phyloP scores from a whole-genome alignment of 2,113 vertebrate genomes.

The Trematocara variabile region DNA sequence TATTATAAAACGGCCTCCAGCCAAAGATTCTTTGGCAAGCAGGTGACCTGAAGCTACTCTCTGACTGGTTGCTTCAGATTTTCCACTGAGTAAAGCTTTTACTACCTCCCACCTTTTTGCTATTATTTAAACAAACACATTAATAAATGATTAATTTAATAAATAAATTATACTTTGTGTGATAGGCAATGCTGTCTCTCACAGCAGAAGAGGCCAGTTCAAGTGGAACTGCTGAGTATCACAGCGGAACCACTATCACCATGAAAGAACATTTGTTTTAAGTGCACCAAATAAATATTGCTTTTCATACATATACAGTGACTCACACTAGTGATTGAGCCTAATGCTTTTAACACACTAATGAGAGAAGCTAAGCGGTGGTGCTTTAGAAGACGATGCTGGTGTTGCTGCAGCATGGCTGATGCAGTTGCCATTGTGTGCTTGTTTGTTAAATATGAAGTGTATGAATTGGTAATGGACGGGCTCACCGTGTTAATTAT shows the following conservation, averaged over 20 bases:
- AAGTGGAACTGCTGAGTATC: not conserved
- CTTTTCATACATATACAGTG: not conserved
- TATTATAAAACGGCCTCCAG: not conserved
- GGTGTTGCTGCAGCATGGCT: not conserved
- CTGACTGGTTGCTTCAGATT: not conserved
- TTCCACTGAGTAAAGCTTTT: not conserved
- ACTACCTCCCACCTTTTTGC: not conserved
- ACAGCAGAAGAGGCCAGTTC: not conserved
- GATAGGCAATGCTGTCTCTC: not conserved
- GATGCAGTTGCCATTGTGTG: not conserved
- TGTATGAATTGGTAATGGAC: not conserved
- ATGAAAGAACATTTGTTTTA: not conserved
- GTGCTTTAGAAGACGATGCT: not conserved
- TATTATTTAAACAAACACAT: not conserved
- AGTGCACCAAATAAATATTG: not conserved
- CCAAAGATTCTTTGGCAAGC: not conserved
- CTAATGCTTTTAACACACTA: not conserved
- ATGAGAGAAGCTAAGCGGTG: not conserved
- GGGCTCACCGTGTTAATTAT: not conserved
- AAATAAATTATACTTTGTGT: not conserved
- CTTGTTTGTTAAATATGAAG: not conserved
- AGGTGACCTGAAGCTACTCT: not conserved
- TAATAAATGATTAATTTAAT: not conserved
- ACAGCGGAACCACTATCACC: not conserved
- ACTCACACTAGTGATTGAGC: not conserved